Percentiles rank a stretch among this genome's conserved stretches.
phyloP scores from a whole-genome alignment of 2,797 vertebrate genomes.

The Gallinago nigripennis region DNA sequence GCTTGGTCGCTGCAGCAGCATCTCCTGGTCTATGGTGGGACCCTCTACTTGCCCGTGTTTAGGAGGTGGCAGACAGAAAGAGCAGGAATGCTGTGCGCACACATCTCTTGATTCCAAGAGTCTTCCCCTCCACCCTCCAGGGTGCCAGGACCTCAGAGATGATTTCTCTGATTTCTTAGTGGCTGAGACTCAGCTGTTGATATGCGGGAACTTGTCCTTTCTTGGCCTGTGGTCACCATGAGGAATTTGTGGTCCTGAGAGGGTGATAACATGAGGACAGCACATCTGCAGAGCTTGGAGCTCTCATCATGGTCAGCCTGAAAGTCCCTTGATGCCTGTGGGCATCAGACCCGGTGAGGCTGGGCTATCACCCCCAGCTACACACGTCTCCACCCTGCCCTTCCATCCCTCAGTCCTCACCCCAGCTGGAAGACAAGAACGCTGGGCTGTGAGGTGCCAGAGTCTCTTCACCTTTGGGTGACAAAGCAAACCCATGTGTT shows the following conservation, averaged over 20 bases:
- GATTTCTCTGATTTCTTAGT: neutral
- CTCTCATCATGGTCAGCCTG: neutral
- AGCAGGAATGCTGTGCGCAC: neutral
- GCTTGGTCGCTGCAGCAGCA: neutral
- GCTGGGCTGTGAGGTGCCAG: neutral
- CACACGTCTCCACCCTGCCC: fast-evolving
- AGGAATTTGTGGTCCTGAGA: fast-evolving
- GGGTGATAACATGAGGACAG: neutral
- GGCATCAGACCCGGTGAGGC: neutral
- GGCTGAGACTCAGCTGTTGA: neutral
- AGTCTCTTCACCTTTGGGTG: neutral
- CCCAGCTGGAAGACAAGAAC: neutral
- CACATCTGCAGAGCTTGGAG: neutral
- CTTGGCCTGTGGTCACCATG: neutral
- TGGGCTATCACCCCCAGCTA: neutral
- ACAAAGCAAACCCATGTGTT: neutral
- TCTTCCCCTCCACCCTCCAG: neutral
- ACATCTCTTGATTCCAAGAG: neutral
- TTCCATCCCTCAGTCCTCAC: neutral
- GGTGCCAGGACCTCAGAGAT: neutral
- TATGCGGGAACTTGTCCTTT: neutral
- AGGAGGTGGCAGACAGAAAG: neutral
- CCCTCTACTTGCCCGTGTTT: neutral
- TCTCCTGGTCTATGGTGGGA: neutral
- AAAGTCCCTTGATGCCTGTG: neutral